Percentiles rank a stretch among this genome's conserved stretches.
These are phyloP conservation scores for Rapana venosa DNA, from an alignment of 2,888 invertebrate species.

Conservation along the genomic window DNA sequence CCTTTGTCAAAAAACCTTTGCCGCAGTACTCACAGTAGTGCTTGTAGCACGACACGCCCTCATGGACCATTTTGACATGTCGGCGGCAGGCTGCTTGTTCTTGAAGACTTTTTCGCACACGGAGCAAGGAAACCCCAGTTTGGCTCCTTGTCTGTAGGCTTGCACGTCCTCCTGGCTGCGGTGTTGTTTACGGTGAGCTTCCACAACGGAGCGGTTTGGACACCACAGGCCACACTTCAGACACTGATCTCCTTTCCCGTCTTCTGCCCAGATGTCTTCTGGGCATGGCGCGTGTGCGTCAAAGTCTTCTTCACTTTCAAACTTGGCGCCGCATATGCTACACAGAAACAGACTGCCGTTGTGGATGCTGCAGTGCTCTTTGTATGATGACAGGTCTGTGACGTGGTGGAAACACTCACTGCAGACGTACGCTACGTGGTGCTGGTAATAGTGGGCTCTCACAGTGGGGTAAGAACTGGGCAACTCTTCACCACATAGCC, in stretches of 20 bases:
- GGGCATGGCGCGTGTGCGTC: conserved; percentile 23
- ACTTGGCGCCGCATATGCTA: conserved; percentile 37
- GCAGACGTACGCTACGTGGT: conserved; percentile 35
- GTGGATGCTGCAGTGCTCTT: conserved; percentile 23
- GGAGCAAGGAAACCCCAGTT: conserved; percentile 33
- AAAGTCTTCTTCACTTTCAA: conserved; percentile 1
- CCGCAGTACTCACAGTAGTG: conserved; percentile 46
- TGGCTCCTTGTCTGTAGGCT: conserved; percentile 40
- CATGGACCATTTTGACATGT: conserved; percentile 43
- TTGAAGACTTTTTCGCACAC: conserved; percentile 42
- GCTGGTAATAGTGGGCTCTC: conserved; percentile 40
- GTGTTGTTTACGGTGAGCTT: conserved; percentile 41
- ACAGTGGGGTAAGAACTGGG: conserved; percentile 27
- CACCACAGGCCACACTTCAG: conserved; percentile 41
- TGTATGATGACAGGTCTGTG: conserved; percentile 6
- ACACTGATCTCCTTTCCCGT: conserved; percentile 37
- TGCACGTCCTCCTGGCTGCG: conserved; percentile 42
- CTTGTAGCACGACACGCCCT: conserved; percentile 44
- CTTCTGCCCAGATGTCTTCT: conserved; percentile 41
- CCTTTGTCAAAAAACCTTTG: conserved; percentile 41
- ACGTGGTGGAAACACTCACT: conserved; percentile 21
- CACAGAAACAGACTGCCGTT: conserved; percentile 17
- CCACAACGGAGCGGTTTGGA: conserved; percentile 38
- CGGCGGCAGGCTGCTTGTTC: conserved; percentile 44
- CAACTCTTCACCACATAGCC: conserved; percentile 36